Evolutionary conservation across 2,113 vertebrate genomes (phyloP).

Genomic region (Sus scrofa): DNA sequence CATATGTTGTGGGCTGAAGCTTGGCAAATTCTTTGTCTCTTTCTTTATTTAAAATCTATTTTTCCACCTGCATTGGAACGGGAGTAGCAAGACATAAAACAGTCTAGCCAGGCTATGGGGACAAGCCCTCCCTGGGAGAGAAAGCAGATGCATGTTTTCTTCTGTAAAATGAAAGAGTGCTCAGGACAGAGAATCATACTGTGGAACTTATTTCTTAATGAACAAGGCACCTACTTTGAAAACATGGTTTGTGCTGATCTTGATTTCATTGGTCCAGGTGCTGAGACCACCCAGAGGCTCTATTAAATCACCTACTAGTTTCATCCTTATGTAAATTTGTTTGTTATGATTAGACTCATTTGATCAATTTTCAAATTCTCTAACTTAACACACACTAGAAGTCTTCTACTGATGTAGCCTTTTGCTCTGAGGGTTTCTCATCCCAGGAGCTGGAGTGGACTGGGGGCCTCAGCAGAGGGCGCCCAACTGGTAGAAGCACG

Average conservation of each 20-base stretch:
- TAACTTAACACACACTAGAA: not conserved
- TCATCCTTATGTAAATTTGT: not conserved
- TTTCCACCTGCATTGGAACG: conserved; percentile 49
- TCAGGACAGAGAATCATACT: not conserved
- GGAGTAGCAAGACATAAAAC: conserved; percentile 18
- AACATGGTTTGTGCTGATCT: not conserved
- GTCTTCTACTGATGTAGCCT: not conserved
- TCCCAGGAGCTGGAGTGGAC: not conserved
- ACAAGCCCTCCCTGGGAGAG: conserved; percentile 41
- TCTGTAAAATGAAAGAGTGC: conserved; percentile 57
- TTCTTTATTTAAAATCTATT: conserved; percentile 58
- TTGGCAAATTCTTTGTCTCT: not conserved
- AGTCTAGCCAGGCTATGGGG: not conserved
- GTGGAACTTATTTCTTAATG: conserved; percentile 8
- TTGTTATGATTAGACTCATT: conserved; percentile 50
- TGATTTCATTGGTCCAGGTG: not conserved
- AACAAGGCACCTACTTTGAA: not conserved
- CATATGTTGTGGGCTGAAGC: conserved; percentile 28
- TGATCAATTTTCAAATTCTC: conserved; percentile 40
- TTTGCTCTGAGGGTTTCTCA: conserved; percentile 8
- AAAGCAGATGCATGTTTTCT: conserved; percentile 67
- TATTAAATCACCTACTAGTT: not conserved
- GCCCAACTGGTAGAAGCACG: not conserved
- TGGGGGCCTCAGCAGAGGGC: not conserved
- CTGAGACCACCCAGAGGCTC: not conserved